Base-by-base conservation (phyloP, 1,140 invertebrate species). In the Portunus trituberculatus region DNA sequence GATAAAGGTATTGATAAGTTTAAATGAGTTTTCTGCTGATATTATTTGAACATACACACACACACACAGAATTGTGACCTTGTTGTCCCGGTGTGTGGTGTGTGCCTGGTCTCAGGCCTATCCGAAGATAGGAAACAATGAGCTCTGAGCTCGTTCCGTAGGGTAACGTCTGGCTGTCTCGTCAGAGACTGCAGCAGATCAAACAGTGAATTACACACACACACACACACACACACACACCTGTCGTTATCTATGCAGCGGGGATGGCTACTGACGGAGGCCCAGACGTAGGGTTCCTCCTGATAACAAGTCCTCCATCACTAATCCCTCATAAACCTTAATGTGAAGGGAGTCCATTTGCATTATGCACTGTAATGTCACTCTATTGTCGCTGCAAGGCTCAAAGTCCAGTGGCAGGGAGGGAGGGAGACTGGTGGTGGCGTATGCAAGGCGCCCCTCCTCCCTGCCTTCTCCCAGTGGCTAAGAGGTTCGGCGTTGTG, bases 291-390 rank as follows among this genome's bases (percentile, higher is more conserved):
- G 67, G 25, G 67, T 25, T 76, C 0, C 20, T 76, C 67, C 67
- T 76, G 67, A n/a, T 76, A 76, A 7, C 25, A n/a, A 76, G 67
- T n/a, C 67, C 25, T n/a, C 20, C 67, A 76, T 76, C 67, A 76
- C 67, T 76, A 7, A n/a, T 59, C 67, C 67, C 67, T 25, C 67
- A 20, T n/a, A 25, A 76, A 25, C 67, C 6, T 76, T 76, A 76
- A 76, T n/a, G 67, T 76, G 67, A 76, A 12, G 8, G 6, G 25
- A 76, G 67, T 76, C 67, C 67, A 76, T 76, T 76, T n/a, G 67
- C 67, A 76, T 76, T 76, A 76, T 76, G 67, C 67, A n/a, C 6
- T 76, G 67, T 76, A 76, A 76, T 76, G 67, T 76, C 67, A 76
- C 67, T 76, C 67, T 76, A 76, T 76, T 76, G 67, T 76, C n/a